phyloP scores from a whole-genome alignment of 2,113 vertebrate genomes.

The Cricetomys ansorgei region DNA sequence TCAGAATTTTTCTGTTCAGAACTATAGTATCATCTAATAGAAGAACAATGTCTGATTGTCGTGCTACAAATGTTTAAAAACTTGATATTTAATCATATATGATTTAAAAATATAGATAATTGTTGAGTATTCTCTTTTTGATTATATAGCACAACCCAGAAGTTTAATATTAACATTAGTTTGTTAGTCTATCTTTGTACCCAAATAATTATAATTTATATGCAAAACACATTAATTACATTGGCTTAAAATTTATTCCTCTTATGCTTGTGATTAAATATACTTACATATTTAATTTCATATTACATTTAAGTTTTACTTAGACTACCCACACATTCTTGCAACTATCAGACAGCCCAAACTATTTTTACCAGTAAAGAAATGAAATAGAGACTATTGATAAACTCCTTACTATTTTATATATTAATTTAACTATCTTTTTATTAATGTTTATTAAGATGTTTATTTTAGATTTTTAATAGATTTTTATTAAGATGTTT shows the following conservation, averaged over 20 bases:
- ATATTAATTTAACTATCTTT: background rate
- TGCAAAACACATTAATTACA: conserved; percentile 12
- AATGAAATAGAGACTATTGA: background rate
- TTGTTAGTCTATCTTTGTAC: background rate
- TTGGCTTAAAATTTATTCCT: background rate
- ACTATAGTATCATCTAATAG: conserved; percentile 14
- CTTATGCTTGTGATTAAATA: background rate
- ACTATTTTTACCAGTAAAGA: conserved; percentile 43
- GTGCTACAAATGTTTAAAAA: conserved; percentile 33
- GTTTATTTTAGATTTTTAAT: background rate
- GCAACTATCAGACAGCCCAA: background rate
- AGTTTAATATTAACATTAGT: conserved; percentile 7
- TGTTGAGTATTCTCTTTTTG: background rate
- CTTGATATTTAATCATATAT: background rate
- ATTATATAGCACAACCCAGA: conserved; percentile 1
- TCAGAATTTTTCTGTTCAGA: background rate
- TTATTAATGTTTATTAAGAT: background rate
- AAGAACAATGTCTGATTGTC: conserved; percentile 8
- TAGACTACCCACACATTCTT: background rate
- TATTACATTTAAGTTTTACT: background rate
- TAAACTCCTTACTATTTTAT: background rate
- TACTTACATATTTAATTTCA: background rate
- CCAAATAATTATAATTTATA: conserved; percentile 26
- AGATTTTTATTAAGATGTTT: background rate
- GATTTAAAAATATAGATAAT: conserved; percentile 1